phyloP scores from a whole-genome alignment of 2,797 vertebrate genomes.

The Myioborus miniatus region DNA sequence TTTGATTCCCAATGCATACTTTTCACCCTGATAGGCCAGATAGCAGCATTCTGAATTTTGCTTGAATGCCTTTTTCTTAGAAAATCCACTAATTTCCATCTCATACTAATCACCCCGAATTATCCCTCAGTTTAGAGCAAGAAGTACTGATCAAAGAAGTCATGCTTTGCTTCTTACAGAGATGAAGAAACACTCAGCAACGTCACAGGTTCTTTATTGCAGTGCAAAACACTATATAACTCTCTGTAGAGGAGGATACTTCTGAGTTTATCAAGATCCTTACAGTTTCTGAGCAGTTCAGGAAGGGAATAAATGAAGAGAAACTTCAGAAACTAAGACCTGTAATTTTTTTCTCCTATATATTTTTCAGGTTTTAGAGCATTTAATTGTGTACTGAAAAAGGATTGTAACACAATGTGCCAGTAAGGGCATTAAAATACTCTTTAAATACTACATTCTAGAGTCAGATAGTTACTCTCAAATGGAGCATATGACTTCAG shows the following conservation, averaged over 20 bases:
- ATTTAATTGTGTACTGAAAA: not conserved
- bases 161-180: not conserved
- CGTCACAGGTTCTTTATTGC: not conserved
- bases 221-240: not conserved
- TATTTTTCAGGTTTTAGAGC: not conserved
- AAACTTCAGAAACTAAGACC: not conserved
- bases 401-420: not conserved
- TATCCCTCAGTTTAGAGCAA: not conserved
- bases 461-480: not conserved
- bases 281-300: not conserved
- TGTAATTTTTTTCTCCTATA: not conserved
- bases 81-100: not conserved
- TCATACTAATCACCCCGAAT: not conserved
- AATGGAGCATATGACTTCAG: not conserved
- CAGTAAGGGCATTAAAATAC: not conserved
- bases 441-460: not conserved
- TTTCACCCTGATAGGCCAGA: not conserved
- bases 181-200: not conserved
- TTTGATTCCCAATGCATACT: not conserved
- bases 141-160: not conserved
- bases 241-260: not conserved
- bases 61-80: not conserved
- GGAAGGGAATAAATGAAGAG: not conserved
- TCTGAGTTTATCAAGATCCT: not conserved
- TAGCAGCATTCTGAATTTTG: not conserved